Conservation (phyloP, 1,140 invertebrate genomes). For the Hycleus phaleratus region DNA sequence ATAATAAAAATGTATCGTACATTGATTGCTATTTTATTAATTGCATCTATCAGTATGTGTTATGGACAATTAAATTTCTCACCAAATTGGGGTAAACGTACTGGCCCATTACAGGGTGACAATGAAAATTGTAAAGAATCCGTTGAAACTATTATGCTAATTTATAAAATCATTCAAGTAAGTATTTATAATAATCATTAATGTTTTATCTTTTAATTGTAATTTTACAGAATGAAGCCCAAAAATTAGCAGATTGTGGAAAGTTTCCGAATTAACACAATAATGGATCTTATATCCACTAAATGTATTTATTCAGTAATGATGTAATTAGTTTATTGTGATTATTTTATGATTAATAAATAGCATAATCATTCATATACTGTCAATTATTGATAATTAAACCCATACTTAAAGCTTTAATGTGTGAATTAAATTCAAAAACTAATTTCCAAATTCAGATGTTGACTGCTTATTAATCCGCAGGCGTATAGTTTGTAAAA, state of each 20-base stretch:
- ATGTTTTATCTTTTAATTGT: conserved; percentile 7
- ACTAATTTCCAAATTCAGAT: too few species aligned
- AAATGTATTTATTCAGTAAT: neutral
- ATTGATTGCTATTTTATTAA: conserved; percentile 5
- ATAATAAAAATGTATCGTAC: conserved; percentile 15
- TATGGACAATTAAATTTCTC: conserved; percentile 33
- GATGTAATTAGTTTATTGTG: too few species aligned
- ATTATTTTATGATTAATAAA: too few species aligned
- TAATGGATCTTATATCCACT: too few species aligned
- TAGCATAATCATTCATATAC: too few species aligned
- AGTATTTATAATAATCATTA: neutral
- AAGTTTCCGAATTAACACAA: conserved; percentile 24
- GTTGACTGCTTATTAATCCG: too few species aligned
- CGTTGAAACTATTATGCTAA: conserved; percentile 31
- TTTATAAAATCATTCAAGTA: conserved; percentile 36
- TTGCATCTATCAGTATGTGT: conserved; percentile 23
- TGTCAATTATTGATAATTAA: too few species aligned
- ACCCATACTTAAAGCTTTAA: too few species aligned
- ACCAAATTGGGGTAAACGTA: conserved; percentile 33
- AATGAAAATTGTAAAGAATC: conserved; percentile 31
- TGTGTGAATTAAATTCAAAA: too few species aligned
- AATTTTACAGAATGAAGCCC: conserved; percentile 35
- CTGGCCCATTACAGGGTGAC: conserved; percentile 14
- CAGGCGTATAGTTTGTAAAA: too few species aligned
- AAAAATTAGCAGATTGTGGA: conserved; percentile 33